phyloP scores from a whole-genome alignment of 1,140 invertebrate species.

The Aphaenogaster rudis region DNA sequence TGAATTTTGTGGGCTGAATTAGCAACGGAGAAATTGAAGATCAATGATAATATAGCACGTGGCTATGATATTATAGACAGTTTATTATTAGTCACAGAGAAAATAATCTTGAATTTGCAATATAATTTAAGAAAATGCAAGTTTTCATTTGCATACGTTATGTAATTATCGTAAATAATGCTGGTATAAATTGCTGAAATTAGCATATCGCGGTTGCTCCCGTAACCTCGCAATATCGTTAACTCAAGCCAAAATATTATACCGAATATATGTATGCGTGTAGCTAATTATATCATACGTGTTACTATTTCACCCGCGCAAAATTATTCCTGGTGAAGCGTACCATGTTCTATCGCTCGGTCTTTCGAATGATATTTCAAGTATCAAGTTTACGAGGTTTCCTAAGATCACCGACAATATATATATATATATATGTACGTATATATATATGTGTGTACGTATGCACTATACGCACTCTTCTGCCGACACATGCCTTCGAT shows the following conservation, averaged over 20 bases:
- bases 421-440: not conserved
- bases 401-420: slow-evolving; percentile 56
- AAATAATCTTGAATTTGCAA: slow-evolving; percentile 19
- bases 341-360: slow-evolving; percentile 37
- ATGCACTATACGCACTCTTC: slow-evolving; percentile 37
- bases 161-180: slow-evolving; percentile 40
- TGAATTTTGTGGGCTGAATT: slow-evolving; percentile 35
- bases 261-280: slow-evolving; percentile 28
- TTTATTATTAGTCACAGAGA: slow-evolving; percentile 20
- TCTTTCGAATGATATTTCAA: slow-evolving; percentile 43
- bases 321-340: slow-evolving; percentile 45
- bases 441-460: not conserved
- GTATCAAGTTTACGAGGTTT: slow-evolving; percentile 60
- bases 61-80: not conserved
- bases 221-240: slow-evolving; percentile 45
- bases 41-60: slow-evolving; percentile 13
- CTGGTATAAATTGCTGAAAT: slow-evolving; percentile 48
- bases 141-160: slow-evolving; percentile 29
- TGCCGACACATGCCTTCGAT: slow-evolving; percentile 58
- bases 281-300: slow-evolving; percentile 54
- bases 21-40: slow-evolving; percentile 29
- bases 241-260: slow-evolving; percentile 46
- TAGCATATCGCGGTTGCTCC: slow-evolving; percentile 52
- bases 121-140: slow-evolving; percentile 32
- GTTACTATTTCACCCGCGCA: slow-evolving; percentile 31